Base-by-base conservation (phyloP, 92 coral and sea anemone species). In the Zoanthus sansibaricus region DNA sequence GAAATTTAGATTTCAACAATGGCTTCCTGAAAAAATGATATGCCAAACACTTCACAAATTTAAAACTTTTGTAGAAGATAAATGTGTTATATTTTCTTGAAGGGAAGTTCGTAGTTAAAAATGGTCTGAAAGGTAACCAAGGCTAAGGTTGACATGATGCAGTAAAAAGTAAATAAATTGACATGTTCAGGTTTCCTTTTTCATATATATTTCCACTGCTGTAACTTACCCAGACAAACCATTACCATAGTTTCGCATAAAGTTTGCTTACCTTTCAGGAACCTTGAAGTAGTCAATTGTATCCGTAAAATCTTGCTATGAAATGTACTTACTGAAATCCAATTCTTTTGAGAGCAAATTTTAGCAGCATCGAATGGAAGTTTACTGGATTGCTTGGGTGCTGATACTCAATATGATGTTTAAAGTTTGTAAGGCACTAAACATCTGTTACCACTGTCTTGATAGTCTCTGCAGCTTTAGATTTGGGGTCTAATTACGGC, bases 311-410 rank as follows among this genome's bases (percentile, higher is more conserved):
- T 71, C 18, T 14, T 71, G 54, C 76, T 32, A 4, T 8, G n/a
- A 72, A 72, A 71, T 33, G 21, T 42, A 72, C 76, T 72, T 72
- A 72, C 54, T 72, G 76, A 42, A 72, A 72, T 13, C 76, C 52
- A 42, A 72, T 72, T 72, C 76, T 72, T 16, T 72, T 72, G 76
- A 52, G 76, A 14, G 76, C 54, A 72, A 37, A 72, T 42, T 72
- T 72, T 6, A 72, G 76, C 76, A 72, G 37, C 76, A 72, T 72
- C 0, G 76, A 72, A 72, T 72, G 76, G 76, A 72, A 42, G 76
- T 72, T 72, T 21, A 37, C 76, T 6, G 37, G 14, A 51, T 18
- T 72, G 76, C 76, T 72, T 2, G 76, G 37, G 76, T 72, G 76
- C 6, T 52, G 76, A 44, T 37, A 72, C 1, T 17, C 3, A 16